Conservation (phyloP, 2,888 invertebrate species). For the Aspidiotus rigidus region DNA sequence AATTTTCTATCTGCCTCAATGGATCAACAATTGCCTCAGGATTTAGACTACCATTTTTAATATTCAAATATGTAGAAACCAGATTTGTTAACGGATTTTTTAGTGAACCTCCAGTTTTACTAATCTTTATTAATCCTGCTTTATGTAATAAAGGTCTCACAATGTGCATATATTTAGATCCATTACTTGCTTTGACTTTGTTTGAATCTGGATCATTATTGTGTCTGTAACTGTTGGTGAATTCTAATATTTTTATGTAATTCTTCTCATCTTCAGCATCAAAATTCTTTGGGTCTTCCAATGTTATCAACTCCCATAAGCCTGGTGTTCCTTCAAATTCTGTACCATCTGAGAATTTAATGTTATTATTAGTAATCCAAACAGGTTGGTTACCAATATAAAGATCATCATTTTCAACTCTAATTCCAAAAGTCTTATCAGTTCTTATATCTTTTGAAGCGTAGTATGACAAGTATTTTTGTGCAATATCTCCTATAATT, state of each 20-base stretch:
- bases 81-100: background rate
- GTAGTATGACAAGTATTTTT: slow-evolving; percentile 8
- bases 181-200: background rate
- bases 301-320: background rate
- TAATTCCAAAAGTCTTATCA: slow-evolving; percentile 1
- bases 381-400: slow-evolving; percentile 8
- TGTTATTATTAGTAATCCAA: background rate
- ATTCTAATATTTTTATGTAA: slow-evolving; percentile 6
- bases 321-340: background rate
- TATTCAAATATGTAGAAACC: background rate
- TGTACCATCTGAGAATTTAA: background rate
- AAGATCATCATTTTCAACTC: background rate
- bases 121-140: background rate
- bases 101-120: background rate
- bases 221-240: background rate
- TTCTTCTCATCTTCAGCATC: background rate
- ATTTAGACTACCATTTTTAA: slow-evolving; percentile 4
- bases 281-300: slow-evolving; percentile 3
- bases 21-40: background rate
- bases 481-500: slow-evolving; percentile 8
- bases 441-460: slow-evolving; percentile 5
- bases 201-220: background rate
- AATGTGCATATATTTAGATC: background rate
- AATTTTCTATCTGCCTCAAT: background rate
- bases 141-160: background rate